Evolutionary conservation across 1,140 invertebrate genomes (phyloP), one percentile per base, ranked within the genome.

Genomic region (Macrocentrus cingulum): DNA sequence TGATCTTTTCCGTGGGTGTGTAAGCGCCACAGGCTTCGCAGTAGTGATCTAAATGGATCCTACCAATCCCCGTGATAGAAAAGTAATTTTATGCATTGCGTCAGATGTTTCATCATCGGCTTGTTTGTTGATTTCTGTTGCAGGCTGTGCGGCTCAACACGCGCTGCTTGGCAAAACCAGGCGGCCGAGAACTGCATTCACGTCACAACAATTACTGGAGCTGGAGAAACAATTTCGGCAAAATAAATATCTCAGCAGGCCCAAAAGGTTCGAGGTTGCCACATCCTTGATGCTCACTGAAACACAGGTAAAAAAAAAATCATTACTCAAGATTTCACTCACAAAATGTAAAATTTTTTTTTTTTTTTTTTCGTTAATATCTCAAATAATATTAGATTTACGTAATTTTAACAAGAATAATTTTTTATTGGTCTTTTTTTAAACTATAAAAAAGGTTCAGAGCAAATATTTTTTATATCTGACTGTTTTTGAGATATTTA

Each of bases 181-280:
- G 48, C 83, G 97, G 62, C 97, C 97, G 0, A 82, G 97, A 42
- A 99, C 97, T 1, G 97, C 97, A 1, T 99, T 99, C 82, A 99
- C 97, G 0, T 96, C 92, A 9, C 96, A 99, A 76, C 97, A 99
- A 74, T 86, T 99, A 16, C 82, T 99, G 56, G 97, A 99, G 81
- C 80, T 99, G 66, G 97, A 99, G 80, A 94, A 97, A 78, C 96
- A 99, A 80, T 99, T 99, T 80, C 86, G 94, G 48, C 93, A 98
- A 83, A 99, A 98, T 83, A 99, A 99, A 80, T 99, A 99, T 81
- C 85, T 99, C 15, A 99, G 96, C 22, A 84, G 97, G 67, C 97
- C 97, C 1, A 98, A 98, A 80, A 83, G 97, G 70, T 99, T 98
- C 74, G 97, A 99, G 82, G 96, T 99, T 5, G 97, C 97, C 29